phyloP scores from a whole-genome alignment of 2,888 invertebrate species.

The Clunio marinus region DNA sequence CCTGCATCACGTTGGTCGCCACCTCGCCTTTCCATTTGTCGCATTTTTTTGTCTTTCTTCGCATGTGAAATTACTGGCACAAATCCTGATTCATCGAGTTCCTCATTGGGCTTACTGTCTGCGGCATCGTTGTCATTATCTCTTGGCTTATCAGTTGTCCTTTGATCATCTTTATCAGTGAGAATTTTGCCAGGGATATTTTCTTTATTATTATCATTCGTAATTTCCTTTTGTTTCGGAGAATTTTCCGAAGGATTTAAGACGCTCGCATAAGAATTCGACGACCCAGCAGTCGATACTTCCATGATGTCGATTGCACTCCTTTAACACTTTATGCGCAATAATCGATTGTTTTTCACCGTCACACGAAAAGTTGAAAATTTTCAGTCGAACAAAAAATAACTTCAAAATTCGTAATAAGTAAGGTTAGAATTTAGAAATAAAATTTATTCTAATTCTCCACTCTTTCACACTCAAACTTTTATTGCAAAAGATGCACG shows the following conservation, averaged over 20 bases:
- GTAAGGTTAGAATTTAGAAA: constrained; percentile 34
- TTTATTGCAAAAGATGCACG: constrained; percentile 18
- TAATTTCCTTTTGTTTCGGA: not conserved
- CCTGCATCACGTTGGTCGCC: constrained; percentile 28
- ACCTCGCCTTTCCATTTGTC: constrained; percentile 43
- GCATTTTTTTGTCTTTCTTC: constrained; percentile 50
- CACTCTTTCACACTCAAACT: constrained; percentile 23
- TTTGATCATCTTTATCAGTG: constrained; percentile 28
- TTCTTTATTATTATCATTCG: constrained; percentile 31
- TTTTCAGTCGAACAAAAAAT: not conserved
- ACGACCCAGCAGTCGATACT: constrained; percentile 23
- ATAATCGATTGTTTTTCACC: constrained; percentile 21
- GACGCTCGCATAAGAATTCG: constrained; percentile 30
- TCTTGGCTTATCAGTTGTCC: not conserved
- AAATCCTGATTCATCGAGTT: constrained; percentile 50
- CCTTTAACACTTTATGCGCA: not conserved
- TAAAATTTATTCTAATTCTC: constrained; percentile 17
- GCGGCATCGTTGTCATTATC: constrained; percentile 1
- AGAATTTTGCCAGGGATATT: constrained; percentile 28
- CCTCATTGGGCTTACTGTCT: constrained; percentile 44
- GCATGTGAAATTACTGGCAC: constrained; percentile 50
- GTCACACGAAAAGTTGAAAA: not conserved
- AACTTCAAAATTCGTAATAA: not conserved
- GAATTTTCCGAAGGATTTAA: constrained; percentile 31
- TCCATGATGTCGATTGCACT: constrained; percentile 31